These are phyloP conservation scores for Thymelicus lineola DNA, from an alignment of 2,888 invertebrate genomes.

Conservation along the genomic window DNA sequence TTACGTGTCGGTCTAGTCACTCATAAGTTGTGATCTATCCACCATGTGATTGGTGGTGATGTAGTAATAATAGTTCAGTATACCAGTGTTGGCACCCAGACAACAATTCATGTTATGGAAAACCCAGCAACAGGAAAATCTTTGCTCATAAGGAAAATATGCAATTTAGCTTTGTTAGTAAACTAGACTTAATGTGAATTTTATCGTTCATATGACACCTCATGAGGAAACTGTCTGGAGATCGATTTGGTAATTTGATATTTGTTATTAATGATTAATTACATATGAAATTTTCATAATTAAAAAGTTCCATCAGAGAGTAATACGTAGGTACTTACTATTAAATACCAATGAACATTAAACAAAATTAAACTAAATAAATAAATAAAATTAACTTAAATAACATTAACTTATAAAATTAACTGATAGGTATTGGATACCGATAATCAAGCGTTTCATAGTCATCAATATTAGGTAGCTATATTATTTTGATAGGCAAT, in stretches of 20 bases:
- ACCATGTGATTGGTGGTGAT: neutral
- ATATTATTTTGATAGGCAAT: too few species aligned
- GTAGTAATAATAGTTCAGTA: neutral
- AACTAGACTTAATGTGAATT: neutral
- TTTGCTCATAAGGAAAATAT: neutral
- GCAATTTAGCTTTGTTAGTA: neutral
- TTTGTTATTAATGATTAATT: neutral
- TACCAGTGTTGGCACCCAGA: neutral
- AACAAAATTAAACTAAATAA: too few species aligned
- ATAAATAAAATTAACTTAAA: too few species aligned
- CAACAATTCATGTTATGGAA: neutral
- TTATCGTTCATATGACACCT: neutral
- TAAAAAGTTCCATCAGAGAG: neutral
- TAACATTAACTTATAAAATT: too few species aligned
- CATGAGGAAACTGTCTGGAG: neutral
- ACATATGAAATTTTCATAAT: neutral
- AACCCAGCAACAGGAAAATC: neutral
- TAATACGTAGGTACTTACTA: neutral
- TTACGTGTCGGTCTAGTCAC: neutral
- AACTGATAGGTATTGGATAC: too few species aligned
- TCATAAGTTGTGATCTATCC: neutral
- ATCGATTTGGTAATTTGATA: neutral
- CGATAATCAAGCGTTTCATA: too few species aligned
- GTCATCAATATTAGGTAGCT: too few species aligned
- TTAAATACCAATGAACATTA: too few species aligned